phyloP scores from a whole-genome alignment of 2,113 vertebrate genomes.

The Pimephales promelas region DNA sequence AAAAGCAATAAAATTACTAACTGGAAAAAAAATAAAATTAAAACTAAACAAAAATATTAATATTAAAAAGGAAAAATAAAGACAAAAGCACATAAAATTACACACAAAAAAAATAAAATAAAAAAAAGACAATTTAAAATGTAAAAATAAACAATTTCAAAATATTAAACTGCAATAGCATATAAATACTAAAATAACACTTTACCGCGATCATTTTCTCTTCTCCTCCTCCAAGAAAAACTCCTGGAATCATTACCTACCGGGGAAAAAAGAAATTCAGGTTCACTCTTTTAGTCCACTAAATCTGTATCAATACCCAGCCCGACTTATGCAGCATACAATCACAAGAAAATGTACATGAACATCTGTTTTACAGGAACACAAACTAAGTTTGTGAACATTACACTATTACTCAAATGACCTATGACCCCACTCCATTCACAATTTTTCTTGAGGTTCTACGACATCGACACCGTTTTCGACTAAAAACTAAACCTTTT shows the following conservation, averaged over 20 bases:
- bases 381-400: background rate
- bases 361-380: background rate
- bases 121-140: background rate
- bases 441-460: background rate
- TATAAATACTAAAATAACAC: background rate
- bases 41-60: background rate
- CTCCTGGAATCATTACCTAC: slow-evolving; percentile 75
- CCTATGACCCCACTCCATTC: background rate
- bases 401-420: background rate
- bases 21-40: background rate
- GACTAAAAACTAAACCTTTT: too few species aligned
- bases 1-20: background rate
- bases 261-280: background rate
- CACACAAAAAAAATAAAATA: background rate
- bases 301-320: background rate
- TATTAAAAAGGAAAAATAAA: background rate
- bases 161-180: background rate
- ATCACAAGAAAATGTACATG: background rate
- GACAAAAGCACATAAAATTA: background rate
- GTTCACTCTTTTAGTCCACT: background rate
- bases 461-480: too few species aligned
- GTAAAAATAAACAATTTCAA: too few species aligned
- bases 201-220: slow-evolving; percentile 75
- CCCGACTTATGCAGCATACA: background rate
- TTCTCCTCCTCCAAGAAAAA: slow-evolving; percentile 75